A percentile compares a stretch with the other conserved stretches of the same genome.
Conservation (phyloP, 1,140 invertebrate genomes). For the Nasonia longicornis region DNA sequence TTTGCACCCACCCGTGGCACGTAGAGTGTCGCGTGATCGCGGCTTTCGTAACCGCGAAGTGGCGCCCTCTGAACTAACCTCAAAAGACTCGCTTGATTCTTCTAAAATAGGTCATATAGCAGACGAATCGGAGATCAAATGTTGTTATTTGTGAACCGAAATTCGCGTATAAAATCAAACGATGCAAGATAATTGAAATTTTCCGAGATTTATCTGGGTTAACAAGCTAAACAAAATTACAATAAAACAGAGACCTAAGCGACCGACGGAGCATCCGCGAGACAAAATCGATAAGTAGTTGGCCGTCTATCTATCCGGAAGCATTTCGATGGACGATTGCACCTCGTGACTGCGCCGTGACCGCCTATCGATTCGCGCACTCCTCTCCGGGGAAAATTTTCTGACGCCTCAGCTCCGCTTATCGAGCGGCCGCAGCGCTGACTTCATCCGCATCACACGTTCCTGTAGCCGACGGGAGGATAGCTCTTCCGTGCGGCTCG, state of each 20-base stretch:
- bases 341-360: constrained; percentile 46
- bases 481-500: not conserved
- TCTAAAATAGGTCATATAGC: not conserved
- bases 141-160: not conserved
- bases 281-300: not conserved
- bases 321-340: constrained; percentile 18
- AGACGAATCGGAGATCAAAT: not conserved
- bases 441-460: not conserved
- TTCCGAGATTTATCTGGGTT: not conserved
- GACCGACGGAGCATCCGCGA: not conserved
- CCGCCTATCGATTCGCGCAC: constrained; percentile 45
- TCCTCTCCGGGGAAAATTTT: constrained; percentile 13
- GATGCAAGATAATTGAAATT: not conserved
- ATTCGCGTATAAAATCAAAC: not conserved
- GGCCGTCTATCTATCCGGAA: not conserved
- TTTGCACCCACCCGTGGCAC: not conserved
- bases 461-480: not conserved
- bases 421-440: constrained; percentile 6
- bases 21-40: not conserved
- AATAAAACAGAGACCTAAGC: not conserved
- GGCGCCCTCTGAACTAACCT: constrained; percentile 20
- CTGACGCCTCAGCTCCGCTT: constrained; percentile 14
- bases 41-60: not conserved
- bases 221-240: not conserved
- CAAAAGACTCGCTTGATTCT: not conserved